Base-by-base conservation (phyloP, 2,888 invertebrate genomes). In the Cetonia aurata region DNA sequence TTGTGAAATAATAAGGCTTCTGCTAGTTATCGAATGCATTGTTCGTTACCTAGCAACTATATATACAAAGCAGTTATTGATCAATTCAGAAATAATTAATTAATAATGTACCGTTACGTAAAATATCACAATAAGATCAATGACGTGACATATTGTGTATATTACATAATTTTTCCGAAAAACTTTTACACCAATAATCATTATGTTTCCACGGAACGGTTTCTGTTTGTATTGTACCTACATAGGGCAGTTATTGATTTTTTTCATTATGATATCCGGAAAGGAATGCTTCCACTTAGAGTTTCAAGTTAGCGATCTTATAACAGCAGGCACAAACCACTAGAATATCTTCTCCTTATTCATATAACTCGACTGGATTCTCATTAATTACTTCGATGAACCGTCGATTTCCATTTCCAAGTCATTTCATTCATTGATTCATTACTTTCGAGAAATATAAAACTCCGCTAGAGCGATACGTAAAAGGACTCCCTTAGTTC, bases 371-470 rank as follows among this genome's bases (percentile, higher is more conserved):
- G 10, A 65, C 50, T 12, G 37, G 62, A 37, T 65, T 60, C 50
- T 17, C 62, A 37, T 50, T 65, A 65, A 65, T 65, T 65, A 65
- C 62, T 50, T 50, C 50, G n/a, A 65, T 50, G 50, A 50, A 65
- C 37, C 19, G 50, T 15, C 33, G 19, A 50, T 65, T 50, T 65
- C 50, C 62, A 41, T 65, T 65, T 65, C 37, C 62, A 65, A 65
- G 62, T 37, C 62, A 65, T 65, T 65, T 50, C 62, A 65, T 50
- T 65, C 62, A 65, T 65, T 65, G 62, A 65, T 65, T 65, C 62
- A 65, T 65, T 65, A 65, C 62, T 65, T 65, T 65, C 62, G 41
- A 65, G 62, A 65, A 65, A 65, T 37, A 65, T 65, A 65, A 65
- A 65, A 65, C 37, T 50, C 62, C 50, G 15, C 50, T 65, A 41